Percentiles rank a stretch among this genome's conserved stretches.
phyloP scores from a whole-genome alignment of 2,888 invertebrate genomes.

The Chorisops tibialis region DNA sequence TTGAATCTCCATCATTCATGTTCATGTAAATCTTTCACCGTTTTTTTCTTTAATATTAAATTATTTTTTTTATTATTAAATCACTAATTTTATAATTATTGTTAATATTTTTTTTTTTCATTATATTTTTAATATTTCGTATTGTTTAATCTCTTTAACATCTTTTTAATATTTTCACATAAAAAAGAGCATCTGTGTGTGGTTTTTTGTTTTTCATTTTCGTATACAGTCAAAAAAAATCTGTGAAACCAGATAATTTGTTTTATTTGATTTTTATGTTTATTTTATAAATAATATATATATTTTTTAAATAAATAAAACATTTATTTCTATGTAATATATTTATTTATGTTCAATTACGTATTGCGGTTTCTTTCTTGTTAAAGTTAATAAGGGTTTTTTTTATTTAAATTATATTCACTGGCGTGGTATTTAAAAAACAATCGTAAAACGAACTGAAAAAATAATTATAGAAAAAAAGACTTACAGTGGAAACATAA shows the following conservation, averaged over 20 bases:
- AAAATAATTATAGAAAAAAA: too few species aligned
- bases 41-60: background rate
- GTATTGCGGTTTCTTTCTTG: constrained; percentile 15
- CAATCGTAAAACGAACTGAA: too few species aligned
- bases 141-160: background rate
- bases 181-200: background rate
- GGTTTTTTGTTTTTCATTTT: constrained; percentile 16
- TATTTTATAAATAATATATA: background rate
- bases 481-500: too few species aligned
- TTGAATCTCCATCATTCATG: too few species aligned
- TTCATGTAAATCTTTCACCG: too few species aligned
- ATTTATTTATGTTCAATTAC: constrained; percentile 8
- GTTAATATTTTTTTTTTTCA: constrained; percentile 1
- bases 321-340: background rate
- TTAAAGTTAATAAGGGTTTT: background rate
- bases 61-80: background rate
- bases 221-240: constrained; percentile 32
- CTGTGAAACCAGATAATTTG: constrained; percentile 32
- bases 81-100: constrained; percentile 5
- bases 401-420: background rate
- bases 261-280: background rate
- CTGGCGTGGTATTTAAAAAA: background rate
- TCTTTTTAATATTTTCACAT: background rate
- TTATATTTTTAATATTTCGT: background rate
- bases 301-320: constrained; percentile 11